Percentiles rank a stretch among this genome's conserved stretches.
phyloP scores from a whole-genome alignment of 2,797 vertebrate species.

The Adelosebastes latens region DNA sequence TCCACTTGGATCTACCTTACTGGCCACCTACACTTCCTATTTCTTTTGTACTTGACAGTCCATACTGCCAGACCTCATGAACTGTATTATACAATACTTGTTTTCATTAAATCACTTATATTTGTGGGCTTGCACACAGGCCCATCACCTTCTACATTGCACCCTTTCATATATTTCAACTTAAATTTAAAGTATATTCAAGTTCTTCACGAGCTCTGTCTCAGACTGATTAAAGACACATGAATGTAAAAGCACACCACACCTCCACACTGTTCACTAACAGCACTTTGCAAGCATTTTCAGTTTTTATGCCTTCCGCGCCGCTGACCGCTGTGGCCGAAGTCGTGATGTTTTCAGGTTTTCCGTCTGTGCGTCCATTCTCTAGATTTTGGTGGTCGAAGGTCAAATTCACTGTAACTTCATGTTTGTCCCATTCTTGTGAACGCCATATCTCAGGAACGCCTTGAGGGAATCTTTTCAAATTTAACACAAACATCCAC shows the following conservation, averaged over 20 bases:
- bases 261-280: background rate
- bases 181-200: background rate
- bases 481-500: too few species aligned
- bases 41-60: background rate
- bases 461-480: too few species aligned
- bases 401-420: too few species aligned
- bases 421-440: too few species aligned
- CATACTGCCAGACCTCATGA: background rate
- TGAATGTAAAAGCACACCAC: background rate
- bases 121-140: background rate
- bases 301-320: background rate
- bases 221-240: background rate
- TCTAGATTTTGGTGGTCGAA: too few species aligned
- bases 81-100: background rate
- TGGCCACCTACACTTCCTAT: background rate
- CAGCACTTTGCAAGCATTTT: background rate
- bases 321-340: too few species aligned
- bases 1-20: slow-evolving; percentile 1
- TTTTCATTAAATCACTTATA: background rate
- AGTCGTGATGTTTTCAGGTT: too few species aligned
- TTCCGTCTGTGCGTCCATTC: too few species aligned
- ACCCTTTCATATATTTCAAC: background rate
- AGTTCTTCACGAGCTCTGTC: background rate
- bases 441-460: too few species aligned
- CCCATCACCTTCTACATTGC: background rate